These are phyloP conservation scores for Aplysina aerophoba DNA, from an alignment of 37 sponge, comb jelly and placozoan species.

Conservation along the genomic window DNA sequence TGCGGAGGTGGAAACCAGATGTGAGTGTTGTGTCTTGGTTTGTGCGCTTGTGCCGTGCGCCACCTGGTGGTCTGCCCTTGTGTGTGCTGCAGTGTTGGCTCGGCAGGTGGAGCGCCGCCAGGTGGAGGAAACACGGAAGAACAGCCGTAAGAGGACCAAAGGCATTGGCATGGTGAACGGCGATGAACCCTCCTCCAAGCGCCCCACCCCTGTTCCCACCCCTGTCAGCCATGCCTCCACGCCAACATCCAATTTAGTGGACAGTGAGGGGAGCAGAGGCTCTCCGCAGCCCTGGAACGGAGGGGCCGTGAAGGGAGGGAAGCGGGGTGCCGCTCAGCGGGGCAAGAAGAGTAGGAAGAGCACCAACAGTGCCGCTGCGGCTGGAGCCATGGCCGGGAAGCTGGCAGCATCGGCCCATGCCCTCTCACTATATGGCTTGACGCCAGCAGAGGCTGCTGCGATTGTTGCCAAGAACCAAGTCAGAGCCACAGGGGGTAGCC, in stretches of 20 bases:
- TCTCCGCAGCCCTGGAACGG: slow-evolving; percentile 52
- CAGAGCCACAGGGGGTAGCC: neutral
- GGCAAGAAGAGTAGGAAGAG: slow-evolving; percentile 35
- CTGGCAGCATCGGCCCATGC: slow-evolving; percentile 69
- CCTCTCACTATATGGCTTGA: slow-evolving; percentile 40
- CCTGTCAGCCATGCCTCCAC: neutral
- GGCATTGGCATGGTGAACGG: slow-evolving; percentile 24
- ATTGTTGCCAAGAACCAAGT: neutral
- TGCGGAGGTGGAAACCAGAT: slow-evolving; percentile 92
- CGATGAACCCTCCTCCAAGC: slow-evolving; percentile 40
- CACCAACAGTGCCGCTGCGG: slow-evolving; percentile 73
- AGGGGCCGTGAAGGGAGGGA: slow-evolving; percentile 5
- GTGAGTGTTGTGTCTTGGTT: too few relatives aligned
- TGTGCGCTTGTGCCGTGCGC: neutral
- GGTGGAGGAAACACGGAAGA: slow-evolving; percentile 36
- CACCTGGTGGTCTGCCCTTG: neutral
- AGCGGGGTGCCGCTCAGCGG: slow-evolving; percentile 12
- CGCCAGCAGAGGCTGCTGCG: neutral
- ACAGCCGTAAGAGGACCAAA: slow-evolving; percentile 35
- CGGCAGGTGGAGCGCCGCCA: slow-evolving; percentile 72
- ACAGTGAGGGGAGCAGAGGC: neutral
- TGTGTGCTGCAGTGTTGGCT: slow-evolving; percentile 61
- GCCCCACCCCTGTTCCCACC: slow-evolving; percentile 25
- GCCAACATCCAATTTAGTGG: slow-evolving; percentile 6
- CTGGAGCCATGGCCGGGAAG: slow-evolving; percentile 77